Evolutionary conservation across 2,113 vertebrate species (phyloP), one percentile per base, ranked within the genome.

Genomic region (Aegithalos caudatus): DNA sequence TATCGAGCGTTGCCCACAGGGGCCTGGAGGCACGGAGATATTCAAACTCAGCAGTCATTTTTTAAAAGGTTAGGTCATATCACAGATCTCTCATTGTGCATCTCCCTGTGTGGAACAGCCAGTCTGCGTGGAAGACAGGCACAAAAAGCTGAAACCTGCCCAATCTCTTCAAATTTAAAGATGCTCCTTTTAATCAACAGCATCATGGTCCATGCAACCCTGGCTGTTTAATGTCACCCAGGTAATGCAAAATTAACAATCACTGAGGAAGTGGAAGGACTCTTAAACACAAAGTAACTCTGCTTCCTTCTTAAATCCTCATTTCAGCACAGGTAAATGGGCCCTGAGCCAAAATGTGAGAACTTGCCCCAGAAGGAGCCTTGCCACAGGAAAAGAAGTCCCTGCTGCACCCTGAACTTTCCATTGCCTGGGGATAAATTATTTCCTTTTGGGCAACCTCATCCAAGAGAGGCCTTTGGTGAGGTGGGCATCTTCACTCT

Each of bases 41-140:
- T 17, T 67, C 64, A 67, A 78, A 51, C 40, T 45, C 88, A 40
- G 51, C 15, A 64, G 56, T 64, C 11, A 57, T 67, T 79, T 96
- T 81, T 71, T 88, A 97, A 94, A 94, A 93, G 79, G 76, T 90
- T 96, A 92, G 48, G 47, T 77, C 76, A 19, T 31, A 92, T 73
- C 76, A 73, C 14, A 83, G 82, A 53, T 67, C n/a, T 77, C 62
- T 65, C 16, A 19, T 50, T 79, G 35, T 88, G 90, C 74, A n/a
- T 33, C 54, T 92, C 38, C 35, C 50, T 29, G 10, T 25, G 42
- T 88, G 82, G 45, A 81, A 15, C 11, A 51, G 31, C 65, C 80
- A 50, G 35, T 8, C 14, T 48, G 40, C 6, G 1, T 20, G 25
- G 76, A 65, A 93, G 84, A 54, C 40, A 60, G 64, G 37, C 42